Base-by-base conservation (phyloP, 2,888 invertebrate genomes). In the Rapana venosa region DNA sequence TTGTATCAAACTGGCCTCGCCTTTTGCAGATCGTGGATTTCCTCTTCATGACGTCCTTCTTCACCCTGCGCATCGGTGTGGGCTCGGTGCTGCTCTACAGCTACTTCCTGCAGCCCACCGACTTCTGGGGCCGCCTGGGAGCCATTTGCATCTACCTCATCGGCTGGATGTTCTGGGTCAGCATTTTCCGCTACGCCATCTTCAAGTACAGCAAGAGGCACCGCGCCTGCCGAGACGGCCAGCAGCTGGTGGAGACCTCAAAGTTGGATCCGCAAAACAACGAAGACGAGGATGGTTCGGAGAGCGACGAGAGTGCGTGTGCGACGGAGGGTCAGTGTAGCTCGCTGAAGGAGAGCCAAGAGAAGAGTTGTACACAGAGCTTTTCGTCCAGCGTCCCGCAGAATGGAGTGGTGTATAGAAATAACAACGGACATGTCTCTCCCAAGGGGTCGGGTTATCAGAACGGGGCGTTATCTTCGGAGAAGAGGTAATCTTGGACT, bases 91-190 rank as follows among this genome's bases (percentile, higher is more conserved):
- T 96, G 17, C 89, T 96, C 17, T 94, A 93, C 87, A 90, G 90
- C 20, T 96, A 96, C 91, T 93, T 94, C 85, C 92, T 90, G 35
- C 94, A 95, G 93, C 93, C 74, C 47, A 93, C 92, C 13, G 95
- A 95, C 88, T 92, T 91, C 87, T 88, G 94, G 17, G 95, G 95
- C 13, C 91, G 94, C 61, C 70, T 94, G 17, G 96, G 95, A 15
- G 95, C 94, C 20, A 86, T 92, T 1, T 61, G 91, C 32, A 95
- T 96, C n/a, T 96, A 96, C 91, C 58, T 91, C 13, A 93, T 96
- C 13, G 93, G 96, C 58, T 94, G 94, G 95, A 90, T 95, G 15
- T 96, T 96, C 92, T 96, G 94, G 94, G 86, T 95, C 6, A 93
- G 91, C 90, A 95, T 96, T 83, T 90, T 95, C 22, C 92, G 93